Evolutionary conservation across 2,888 invertebrate species (phyloP).

Genomic region (Leptura quadrifasciata): DNA sequence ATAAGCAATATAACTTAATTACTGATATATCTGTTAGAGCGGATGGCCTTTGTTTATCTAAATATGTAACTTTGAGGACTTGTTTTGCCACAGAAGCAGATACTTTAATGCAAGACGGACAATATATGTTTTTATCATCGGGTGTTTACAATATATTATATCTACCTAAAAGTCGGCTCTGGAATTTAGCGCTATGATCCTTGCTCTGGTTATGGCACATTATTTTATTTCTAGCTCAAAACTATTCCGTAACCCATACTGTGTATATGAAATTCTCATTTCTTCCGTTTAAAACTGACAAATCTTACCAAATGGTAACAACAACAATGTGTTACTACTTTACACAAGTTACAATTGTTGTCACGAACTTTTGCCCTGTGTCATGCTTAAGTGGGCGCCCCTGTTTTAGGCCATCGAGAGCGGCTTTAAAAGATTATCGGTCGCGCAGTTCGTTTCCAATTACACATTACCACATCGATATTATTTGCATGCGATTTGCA

Average conservation of each 20-base stretch:
- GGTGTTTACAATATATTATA: no score
- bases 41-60: background rate
- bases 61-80: background rate
- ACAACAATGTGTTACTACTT: background rate
- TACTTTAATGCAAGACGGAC: background rate
- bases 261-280: no score
- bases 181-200: no score
- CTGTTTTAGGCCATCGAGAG: constrained; percentile 28
- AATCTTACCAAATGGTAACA: background rate
- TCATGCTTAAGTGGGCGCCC: constrained; percentile 14
- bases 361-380: constrained; percentile 7
- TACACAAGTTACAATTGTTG: constrained; percentile 5
- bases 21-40: background rate
- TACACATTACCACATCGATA: constrained; percentile 32
- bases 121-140: background rate
- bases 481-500: constrained; percentile 39
- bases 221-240: no score
- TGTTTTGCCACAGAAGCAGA: background rate
- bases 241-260: no score
- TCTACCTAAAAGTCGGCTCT: no score
- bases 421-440: constrained; percentile 25
- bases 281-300: background rate
- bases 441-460: constrained; percentile 22
- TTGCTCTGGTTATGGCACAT: no score
- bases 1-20: background rate